Percentiles rank a stretch among this genome's conserved stretches.
These are phyloP conservation scores for Phocoena phocoena DNA, from an alignment of 2,113 vertebrate species.

Conservation along the genomic window DNA sequence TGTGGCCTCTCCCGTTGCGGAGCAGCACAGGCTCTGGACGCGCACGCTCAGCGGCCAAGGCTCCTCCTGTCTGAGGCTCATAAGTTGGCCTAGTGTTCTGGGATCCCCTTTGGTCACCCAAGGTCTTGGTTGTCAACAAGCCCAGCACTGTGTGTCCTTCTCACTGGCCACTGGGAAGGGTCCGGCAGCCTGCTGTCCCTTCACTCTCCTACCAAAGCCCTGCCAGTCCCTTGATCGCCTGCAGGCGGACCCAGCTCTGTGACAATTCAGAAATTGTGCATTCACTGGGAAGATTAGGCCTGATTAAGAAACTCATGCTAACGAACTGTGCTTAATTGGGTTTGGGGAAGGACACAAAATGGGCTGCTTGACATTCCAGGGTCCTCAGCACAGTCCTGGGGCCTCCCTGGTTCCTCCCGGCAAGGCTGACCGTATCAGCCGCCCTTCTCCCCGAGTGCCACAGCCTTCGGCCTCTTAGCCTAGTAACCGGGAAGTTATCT, in stretches of 20 bases:
- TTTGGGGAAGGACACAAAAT: constrained; percentile 86
- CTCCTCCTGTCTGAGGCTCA: background rate
- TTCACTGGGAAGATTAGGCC: constrained; percentile 88
- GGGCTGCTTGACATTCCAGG: constrained; percentile 76
- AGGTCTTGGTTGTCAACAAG: background rate
- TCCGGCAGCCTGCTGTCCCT: background rate
- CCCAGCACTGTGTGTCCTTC: background rate
- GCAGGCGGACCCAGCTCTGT: constrained; percentile 80
- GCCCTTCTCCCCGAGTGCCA: constrained; percentile 45
- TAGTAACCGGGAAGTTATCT: constrained; percentile 85
- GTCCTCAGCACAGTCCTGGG: constrained; percentile 56
- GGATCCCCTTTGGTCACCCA: background rate
- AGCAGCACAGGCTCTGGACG: too few species aligned
- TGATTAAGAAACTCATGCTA: constrained; percentile 89
- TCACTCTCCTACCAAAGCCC: background rate
- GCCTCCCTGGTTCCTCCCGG: constrained; percentile 31
- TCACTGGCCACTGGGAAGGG: background rate
- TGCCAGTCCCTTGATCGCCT: background rate
- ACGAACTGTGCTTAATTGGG: constrained; percentile 89
- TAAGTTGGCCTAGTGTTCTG: background rate
- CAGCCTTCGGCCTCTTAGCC: constrained; percentile 74
- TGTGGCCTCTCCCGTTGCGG: too few species aligned
- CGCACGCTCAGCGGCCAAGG: too few species aligned
- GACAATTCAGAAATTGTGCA: constrained; percentile 87
- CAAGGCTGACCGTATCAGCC: background rate